A percentile compares a stretch with the other conserved stretches of the same genome.
phyloP scores from a whole-genome alignment of 2,888 invertebrate species.

The Liposcelis brunnea region DNA sequence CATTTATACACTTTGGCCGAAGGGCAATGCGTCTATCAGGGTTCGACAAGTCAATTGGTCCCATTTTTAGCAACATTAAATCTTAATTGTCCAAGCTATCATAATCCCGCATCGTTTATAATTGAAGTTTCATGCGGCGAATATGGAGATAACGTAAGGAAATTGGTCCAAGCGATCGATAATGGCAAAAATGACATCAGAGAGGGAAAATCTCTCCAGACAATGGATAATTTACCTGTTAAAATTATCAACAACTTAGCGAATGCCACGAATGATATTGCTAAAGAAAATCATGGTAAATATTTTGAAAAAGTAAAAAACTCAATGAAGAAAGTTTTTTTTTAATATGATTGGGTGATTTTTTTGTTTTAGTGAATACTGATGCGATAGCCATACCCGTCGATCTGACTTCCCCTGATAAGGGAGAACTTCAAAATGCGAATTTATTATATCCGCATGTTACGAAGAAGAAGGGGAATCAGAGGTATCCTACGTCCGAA shows the following conservation, averaged over 20 bases:
- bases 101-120: slow-evolving; percentile 92
- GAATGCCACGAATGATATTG: slow-evolving; percentile 44
- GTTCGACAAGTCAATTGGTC: slow-evolving; percentile 69
- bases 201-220: slow-evolving; percentile 50
- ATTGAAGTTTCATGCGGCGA: slow-evolving; percentile 95
- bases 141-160: slow-evolving; percentile 78
- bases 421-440: slow-evolving; percentile 49
- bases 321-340: slow-evolving; percentile 2
- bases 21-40: slow-evolving; percentile 89
- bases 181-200: slow-evolving; percentile 71
- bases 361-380: not conserved
- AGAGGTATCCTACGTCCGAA: slow-evolving; percentile 67
- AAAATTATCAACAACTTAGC: slow-evolving; percentile 25
- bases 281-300: slow-evolving; percentile 34
- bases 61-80: slow-evolving; percentile 61
- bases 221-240: slow-evolving; percentile 27
- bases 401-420: slow-evolving; percentile 34
- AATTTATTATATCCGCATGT: slow-evolving; percentile 43
- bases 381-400: slow-evolving; percentile 33
- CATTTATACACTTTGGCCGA: slow-evolving; percentile 85
- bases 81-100: slow-evolving; percentile 87
- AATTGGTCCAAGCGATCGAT: slow-evolving; percentile 66
- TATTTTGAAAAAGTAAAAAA: slow-evolving; percentile 9
- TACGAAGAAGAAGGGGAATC: slow-evolving; percentile 37
- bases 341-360: not conserved